Evolutionary conservation across 2,888 invertebrate species (phyloP), one percentile per base, ranked within the genome.

Genomic region (Stegana nigrithorax): DNA sequence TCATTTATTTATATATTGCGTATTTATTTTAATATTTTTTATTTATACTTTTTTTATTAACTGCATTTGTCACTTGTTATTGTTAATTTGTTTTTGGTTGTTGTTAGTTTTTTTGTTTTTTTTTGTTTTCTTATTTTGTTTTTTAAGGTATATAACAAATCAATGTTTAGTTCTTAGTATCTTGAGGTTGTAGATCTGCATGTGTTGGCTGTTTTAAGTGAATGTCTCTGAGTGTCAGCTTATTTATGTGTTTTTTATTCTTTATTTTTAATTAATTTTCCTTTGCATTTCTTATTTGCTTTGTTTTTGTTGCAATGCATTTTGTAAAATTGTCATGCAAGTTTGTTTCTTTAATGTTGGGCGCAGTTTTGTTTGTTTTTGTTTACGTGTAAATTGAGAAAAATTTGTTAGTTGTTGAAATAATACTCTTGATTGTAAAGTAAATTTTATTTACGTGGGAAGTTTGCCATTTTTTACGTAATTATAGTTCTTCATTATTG

Each of bases 391-490:
- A n/a, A n/a, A n/a, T n/a, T n/a, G n/a, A n/a, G 42, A 2, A 32
- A 32, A 32, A 32, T 32, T n/a, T 42, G 42, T 64, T 64, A 57
- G 64, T 68, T 68, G 57, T 44, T 26, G 51, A 58, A 60, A 62
- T 36, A 63, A 65, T 65, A 70, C 64, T 68, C 68, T 72, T 67
- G 67, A 69, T 72, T 68, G 62, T 72, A 66, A 67, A 69, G 60
- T 73, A 62, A 79, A 70, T 70, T n/a, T n/a, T 62, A 68, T 62
- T 78, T 76, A 75, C 76, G 79, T 76, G 76, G 76, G 76, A 72
- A 70, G 32, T 55, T 55, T 55, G 32, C 32, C 32, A 17, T 55
- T 36, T 32, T 47, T 47, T 19, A 3, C 10, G 8, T 55, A 29
- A 36, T 36, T 36, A 26, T 14, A 23, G 12, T 42, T 60, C 36